Base-by-base conservation (phyloP, 2,797 vertebrate genomes). In the Phataginus tetradactyla region DNA sequence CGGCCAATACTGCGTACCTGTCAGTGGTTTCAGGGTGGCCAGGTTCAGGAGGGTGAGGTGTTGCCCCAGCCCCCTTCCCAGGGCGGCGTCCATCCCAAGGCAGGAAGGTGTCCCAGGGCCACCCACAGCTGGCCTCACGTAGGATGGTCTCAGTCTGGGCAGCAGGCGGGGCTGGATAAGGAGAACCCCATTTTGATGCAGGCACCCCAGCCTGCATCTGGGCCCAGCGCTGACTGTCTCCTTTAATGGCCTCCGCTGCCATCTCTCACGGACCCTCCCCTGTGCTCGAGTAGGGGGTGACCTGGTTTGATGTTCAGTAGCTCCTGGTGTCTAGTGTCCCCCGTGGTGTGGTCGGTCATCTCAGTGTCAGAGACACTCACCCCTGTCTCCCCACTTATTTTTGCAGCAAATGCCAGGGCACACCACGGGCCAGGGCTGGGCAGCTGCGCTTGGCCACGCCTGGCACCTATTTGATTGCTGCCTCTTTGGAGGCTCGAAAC, bases 401-500 rank as follows among this genome's bases (percentile, higher is more conserved):
- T 91, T 68, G 90, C 90, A 8, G 74, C 92, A 89, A 45, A 66
- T 59, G 83, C 71, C 77, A 27, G 94, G 11, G 11, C 2, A 27
- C 29, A 1, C 15, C 4, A 11, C 6, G 0, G 63, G 68, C 87
- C 93, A 78, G 78, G 86, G n/a, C 57, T 7, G 4, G 6, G 27
- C 10, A 10, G 59, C 61, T 4, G 0, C 21, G 9, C 29, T 78
- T 0, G 34, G 77, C 77, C 18, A 32, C 49, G 74, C 83, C 87
- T 21, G 25, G 68, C 92, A 80, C 96, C 90, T 69, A 6, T 86
- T 74, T 94, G 94, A 49, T 51, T 53, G 14, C 2, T 1, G 69
- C 86, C 27, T 92, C 39, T 95, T 95, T 78, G 75, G 96, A 87
- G 92, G 18, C 55, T 20, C 1, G 1, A 51, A 66, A 32, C 79